These are phyloP conservation scores for Calyptomena viridis DNA, from an alignment of 2,113 vertebrate species.

Conservation along the genomic window DNA sequence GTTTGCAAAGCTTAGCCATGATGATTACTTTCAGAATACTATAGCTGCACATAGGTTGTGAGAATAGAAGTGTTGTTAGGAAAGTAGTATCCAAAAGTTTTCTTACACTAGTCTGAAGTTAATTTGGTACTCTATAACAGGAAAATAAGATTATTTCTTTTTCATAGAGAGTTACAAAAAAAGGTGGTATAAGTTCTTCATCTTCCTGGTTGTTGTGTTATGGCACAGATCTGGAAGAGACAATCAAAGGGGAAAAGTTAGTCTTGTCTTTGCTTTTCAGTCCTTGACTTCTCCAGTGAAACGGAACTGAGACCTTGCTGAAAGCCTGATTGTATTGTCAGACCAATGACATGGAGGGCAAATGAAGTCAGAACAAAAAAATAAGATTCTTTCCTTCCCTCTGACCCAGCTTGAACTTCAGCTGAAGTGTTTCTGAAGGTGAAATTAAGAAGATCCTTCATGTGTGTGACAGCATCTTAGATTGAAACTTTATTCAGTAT, in stretches of 20 bases:
- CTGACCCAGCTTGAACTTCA: not conserved
- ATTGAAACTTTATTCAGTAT: not conserved
- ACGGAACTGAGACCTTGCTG: not conserved
- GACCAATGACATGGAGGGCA: not conserved
- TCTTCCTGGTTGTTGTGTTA: not conserved
- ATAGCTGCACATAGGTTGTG: not conserved
- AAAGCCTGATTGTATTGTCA: not conserved
- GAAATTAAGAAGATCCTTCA: slow-evolving; percentile 45
- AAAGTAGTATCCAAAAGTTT: not conserved
- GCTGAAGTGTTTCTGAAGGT: not conserved
- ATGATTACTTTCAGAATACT: not conserved
- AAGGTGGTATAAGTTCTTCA: not conserved
- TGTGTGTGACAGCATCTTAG: slow-evolving; percentile 15
- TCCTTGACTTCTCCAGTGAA: not conserved
- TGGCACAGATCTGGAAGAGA: not conserved
- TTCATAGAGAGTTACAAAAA: not conserved
- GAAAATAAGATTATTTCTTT: not conserved
- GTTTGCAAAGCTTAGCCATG: too few species aligned
- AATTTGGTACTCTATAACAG: not conserved
- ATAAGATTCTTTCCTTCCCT: not conserved
- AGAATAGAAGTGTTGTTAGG: not conserved
- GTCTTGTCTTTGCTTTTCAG: not conserved
- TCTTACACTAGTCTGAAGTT: not conserved
- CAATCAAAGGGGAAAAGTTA: not conserved
- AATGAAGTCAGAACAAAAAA: not conserved